phyloP scores from a whole-genome alignment of 2,113 vertebrate genomes.

The Motacilla alba region DNA sequence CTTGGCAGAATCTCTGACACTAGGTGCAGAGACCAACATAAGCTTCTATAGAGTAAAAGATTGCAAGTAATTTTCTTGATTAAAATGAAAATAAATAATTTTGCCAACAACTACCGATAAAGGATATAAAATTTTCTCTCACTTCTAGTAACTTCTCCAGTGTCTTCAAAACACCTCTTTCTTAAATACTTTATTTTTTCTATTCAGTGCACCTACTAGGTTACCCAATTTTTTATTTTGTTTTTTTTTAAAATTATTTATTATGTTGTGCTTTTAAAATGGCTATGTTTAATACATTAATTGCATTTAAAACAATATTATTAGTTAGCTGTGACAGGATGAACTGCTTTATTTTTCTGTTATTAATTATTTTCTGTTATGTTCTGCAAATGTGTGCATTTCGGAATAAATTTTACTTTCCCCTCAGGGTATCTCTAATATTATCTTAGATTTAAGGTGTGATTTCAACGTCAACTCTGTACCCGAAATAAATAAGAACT shows the following conservation, averaged over 20 bases:
- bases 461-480: neutral
- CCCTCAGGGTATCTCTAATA: neutral
- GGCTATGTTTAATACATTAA: neutral
- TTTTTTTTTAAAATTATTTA: neutral
- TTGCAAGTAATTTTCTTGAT: neutral
- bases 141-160: neutral
- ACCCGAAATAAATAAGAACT: neutral
- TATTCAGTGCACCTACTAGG: neutral
- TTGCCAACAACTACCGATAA: neutral
- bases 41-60: neutral
- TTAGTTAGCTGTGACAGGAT: neutral
- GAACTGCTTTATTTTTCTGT: neutral
- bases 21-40: neutral
- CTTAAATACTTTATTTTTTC: neutral
- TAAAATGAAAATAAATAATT: neutral
- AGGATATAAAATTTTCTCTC: neutral
- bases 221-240: neutral
- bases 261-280: neutral
- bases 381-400: neutral
- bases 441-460: neutral
- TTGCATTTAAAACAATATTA: neutral
- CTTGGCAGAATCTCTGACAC: neutral
- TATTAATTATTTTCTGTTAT: neutral
- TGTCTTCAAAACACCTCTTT: neutral
- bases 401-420: neutral